A percentile compares a stretch with the other conserved stretches of the same genome.
These are phyloP conservation scores for Drosophila bipectinata DNA, from an alignment of 1,140 invertebrate species.

Conservation along the genomic window DNA sequence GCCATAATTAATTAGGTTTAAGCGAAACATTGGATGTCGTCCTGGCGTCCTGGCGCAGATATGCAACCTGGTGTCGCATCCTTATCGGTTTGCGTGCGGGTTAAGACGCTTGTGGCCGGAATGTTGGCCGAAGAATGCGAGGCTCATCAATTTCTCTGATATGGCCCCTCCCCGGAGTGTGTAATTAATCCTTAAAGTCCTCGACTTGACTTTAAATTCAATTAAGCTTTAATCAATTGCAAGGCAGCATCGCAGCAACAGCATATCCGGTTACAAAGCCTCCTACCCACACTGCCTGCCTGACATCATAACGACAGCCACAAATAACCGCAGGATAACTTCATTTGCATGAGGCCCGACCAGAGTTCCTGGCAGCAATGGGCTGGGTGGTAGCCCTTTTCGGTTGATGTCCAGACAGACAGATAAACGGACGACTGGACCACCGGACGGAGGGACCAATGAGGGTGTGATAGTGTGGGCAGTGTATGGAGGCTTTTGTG, in stretches of 20 bases:
- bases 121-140: conserved; percentile 28
- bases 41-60: background rate
- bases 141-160: conserved; percentile 46
- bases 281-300: conserved; percentile 18
- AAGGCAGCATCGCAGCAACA: conserved; percentile 35
- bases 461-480: conserved; percentile 18
- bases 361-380: conserved; percentile 15
- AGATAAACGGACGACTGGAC: background rate
- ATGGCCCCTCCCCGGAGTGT: conserved; percentile 18
- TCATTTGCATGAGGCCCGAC: conserved; percentile 69
- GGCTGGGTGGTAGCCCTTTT: background rate
- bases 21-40: conserved; percentile 22
- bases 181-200: conserved; percentile 62
- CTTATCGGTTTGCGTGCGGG: conserved; percentile 62
- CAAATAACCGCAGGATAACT: conserved; percentile 82
- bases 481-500: conserved; percentile 43
- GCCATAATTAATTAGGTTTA: conserved; percentile 75
- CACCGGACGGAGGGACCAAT: background rate
- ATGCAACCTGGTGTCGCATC: conserved; percentile 23
- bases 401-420: conserved; percentile 19
- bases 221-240: conserved; percentile 78
- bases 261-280: conserved; percentile 45
- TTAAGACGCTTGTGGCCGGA: conserved; percentile 56
- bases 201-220: conserved; percentile 63
- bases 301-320: conserved; percentile 73